These are phyloP conservation scores for Gorilla gorilla DNA, from an alignment of 2,113 vertebrate species.

Conservation along the genomic window DNA sequence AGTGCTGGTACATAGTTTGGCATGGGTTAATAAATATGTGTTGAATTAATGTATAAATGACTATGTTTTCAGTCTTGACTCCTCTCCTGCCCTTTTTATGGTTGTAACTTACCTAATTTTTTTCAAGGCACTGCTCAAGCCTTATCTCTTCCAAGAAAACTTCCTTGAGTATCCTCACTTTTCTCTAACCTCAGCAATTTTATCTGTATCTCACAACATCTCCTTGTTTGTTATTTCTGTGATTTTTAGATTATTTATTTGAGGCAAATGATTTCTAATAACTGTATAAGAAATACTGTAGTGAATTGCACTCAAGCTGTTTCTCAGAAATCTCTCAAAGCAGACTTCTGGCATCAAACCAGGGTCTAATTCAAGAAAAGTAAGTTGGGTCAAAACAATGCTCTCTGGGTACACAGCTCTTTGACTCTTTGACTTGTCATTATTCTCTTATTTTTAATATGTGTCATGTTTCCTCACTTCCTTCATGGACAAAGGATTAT, in stretches of 20 bases:
- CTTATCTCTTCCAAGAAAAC: not conserved
- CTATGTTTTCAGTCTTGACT: not conserved
- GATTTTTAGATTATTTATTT: not conserved
- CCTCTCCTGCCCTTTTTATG: not conserved
- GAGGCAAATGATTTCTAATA: not conserved
- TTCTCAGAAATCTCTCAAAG: constrained; percentile 53
- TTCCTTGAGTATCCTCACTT: not conserved
- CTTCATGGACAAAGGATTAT: constrained; percentile 61
- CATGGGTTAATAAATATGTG: not conserved
- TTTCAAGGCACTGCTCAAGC: not conserved
- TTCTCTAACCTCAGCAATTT: not conserved
- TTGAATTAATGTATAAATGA: not conserved
- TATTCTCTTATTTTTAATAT: constrained; percentile 70
- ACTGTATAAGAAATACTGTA: constrained; percentile 1
- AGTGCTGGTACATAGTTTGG: not conserved
- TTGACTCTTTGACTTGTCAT: constrained; percentile 69
- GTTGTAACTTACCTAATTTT: not conserved
- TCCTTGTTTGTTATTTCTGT: not conserved
- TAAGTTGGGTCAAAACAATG: constrained; percentile 61
- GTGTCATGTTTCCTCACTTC: constrained; percentile 62
- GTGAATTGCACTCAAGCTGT: constrained; percentile 47
- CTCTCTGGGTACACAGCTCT: constrained; percentile 23
- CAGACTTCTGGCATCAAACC: constrained; percentile 17
- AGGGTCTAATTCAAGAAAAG: constrained; percentile 62
- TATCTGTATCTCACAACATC: not conserved